Percentiles rank a stretch among this genome's conserved stretches.
Evolutionary conservation across 2,888 invertebrate species (phyloP).

Genomic region (Hemaris fuciformis): DNA sequence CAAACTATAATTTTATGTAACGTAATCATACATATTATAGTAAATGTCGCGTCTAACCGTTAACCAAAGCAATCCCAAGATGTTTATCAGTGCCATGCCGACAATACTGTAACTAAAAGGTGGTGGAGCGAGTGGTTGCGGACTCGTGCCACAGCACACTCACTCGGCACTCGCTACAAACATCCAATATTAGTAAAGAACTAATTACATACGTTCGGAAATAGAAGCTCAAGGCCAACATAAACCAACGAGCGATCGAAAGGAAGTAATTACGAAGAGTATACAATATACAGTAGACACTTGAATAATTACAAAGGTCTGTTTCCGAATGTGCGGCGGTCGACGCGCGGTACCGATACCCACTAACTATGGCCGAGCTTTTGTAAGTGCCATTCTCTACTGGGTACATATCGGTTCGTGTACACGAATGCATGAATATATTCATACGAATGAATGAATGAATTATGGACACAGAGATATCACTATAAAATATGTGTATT

Average conservation of each 20-base stretch:
- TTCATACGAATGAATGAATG: no score
- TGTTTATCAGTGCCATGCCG: neutral
- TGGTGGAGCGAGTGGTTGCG: no score
- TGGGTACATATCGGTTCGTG: neutral
- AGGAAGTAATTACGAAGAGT: neutral
- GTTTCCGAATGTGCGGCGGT: neutral
- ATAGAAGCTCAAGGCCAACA: neutral
- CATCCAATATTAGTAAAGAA: no score
- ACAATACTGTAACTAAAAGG: no score
- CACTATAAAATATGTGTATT: no score
- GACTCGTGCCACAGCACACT: no score
- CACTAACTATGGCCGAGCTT: neutral
- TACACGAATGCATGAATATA: neutral
- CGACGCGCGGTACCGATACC: neutral
- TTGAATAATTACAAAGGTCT: neutral
- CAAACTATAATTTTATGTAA: no score
- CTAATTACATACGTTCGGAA: neutral
- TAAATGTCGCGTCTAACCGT: neutral
- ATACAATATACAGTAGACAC: neutral
- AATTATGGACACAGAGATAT: no score
- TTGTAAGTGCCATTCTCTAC: neutral
- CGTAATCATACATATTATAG: no score
- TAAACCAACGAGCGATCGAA: neutral
- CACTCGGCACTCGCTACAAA: no score
- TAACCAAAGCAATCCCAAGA: neutral